Base-by-base conservation (phyloP, 2,797 vertebrate species). In the Danionella dracula region DNA sequence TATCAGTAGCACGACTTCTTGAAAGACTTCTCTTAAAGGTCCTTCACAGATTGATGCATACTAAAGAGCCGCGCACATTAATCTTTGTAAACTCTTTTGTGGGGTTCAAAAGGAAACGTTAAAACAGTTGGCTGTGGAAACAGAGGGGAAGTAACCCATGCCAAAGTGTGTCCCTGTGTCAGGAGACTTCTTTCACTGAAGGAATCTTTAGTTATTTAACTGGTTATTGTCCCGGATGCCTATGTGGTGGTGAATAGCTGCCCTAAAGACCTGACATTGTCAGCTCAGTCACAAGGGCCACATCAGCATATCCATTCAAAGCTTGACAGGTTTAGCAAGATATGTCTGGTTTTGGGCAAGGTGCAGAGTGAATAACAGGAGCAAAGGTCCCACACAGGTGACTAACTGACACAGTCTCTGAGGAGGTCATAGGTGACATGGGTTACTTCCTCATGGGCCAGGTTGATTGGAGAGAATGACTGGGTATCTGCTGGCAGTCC, bases 271-370 rank as follows among this genome's bases (percentile, higher is more conserved):
- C 61, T 75, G 70, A 73, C 60, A 7, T 73, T 84, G 85, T 85
- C 84, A 81, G 71, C 69, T 2, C 62, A 83, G 86, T 85, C 86
- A 84, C 66, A 20, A 56, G 6, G 83, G 85, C 78, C 80, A 83
- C 75, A 59, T 89, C 81, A 83, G 81, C 82, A 79, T 83, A 82
- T 85, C 83, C 71, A 67, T 64, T 73, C 73, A 81, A 76, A 80
- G 81, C 84, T 79, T 88, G 84, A 86, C 86, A 86, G 85, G 72
- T 82, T 76, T 3, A 74, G 71, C 67, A 8, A 82, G 87, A 89
- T 88, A 89, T 86, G 78, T 84, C 81, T 72, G 80, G 79, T 82
- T 79, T 77, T 81, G 78, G 76, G 79, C 59, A 50, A 83, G 83
- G 82, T 81, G 74, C 81, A 85, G 80, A 76, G 80, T 69, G 60